Evolutionary conservation across 2,888 invertebrate genomes (phyloP).

Genomic region (Herminia tarsipennalis): DNA sequence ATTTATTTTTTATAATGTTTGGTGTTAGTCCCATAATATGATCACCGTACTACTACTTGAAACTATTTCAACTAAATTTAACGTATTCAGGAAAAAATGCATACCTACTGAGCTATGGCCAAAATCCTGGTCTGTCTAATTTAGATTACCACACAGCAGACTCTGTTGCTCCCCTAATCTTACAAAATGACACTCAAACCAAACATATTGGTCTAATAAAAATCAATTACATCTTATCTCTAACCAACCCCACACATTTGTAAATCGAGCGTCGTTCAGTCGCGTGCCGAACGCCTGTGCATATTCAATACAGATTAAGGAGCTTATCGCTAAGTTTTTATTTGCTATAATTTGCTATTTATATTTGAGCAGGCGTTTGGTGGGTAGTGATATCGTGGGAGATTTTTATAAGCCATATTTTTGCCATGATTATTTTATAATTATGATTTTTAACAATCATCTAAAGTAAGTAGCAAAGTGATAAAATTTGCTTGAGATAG

Average conservation of each 20-base stretch:
- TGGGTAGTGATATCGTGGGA: slow-evolving; percentile 18
- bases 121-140: too few relatives aligned
- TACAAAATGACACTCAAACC: slow-evolving; percentile 23
- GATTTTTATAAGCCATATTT: slow-evolving; percentile 2
- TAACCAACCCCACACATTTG: slow-evolving; percentile 2
- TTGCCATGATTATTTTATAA: too few relatives aligned
- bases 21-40: too few relatives aligned
- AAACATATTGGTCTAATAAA: slow-evolving; percentile 38
- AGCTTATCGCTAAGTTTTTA: slow-evolving; percentile 36
- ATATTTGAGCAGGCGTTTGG: slow-evolving; percentile 32
- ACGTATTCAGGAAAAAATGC: too few relatives aligned
- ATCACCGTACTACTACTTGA: too few relatives aligned
- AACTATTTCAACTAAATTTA: too few relatives aligned
- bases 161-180: slow-evolving; percentile 13
- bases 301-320: slow-evolving; percentile 27
- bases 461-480: too few relatives aligned
- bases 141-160: slow-evolving; percentile 1
- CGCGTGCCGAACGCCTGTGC: slow-evolving; percentile 28
- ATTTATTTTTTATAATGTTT: too few relatives aligned
- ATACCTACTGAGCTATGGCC: too few relatives aligned
- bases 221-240: slow-evolving; percentile 41
- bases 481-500: too few relatives aligned
- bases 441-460: too few relatives aligned
- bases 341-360: slow-evolving; percentile 46
- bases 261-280: slow-evolving; percentile 10